Percentiles rank a stretch among this genome's conserved stretches.
phyloP scores from a whole-genome alignment of 2,113 vertebrate species.

The Microcebus lehilahytsara region DNA sequence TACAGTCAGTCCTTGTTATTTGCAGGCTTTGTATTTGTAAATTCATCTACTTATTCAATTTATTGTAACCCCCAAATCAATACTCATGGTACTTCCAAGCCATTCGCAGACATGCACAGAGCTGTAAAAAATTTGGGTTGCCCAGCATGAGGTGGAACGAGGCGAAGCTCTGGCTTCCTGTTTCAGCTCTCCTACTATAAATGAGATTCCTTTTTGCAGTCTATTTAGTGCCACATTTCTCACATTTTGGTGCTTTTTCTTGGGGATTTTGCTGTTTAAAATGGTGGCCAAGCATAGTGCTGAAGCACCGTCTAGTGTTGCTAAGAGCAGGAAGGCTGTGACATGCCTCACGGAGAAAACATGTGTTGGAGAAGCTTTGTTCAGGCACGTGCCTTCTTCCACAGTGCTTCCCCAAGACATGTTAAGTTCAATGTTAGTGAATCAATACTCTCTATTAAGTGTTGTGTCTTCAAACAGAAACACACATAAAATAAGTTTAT shows the following conservation, averaged over 20 bases:
- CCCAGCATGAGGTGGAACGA: background rate
- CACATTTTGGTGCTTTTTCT: background rate
- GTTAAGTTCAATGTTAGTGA: background rate
- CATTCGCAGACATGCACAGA: background rate
- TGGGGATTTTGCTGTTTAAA: background rate
- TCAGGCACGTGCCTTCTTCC: background rate
- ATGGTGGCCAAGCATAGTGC: background rate
- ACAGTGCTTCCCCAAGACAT: background rate
- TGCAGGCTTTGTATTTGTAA: background rate
- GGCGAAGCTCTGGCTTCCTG: background rate
- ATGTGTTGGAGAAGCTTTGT: background rate
- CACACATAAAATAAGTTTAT: background rate
- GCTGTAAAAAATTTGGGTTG: background rate
- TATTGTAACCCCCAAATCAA: background rate
- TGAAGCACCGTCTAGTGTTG: background rate
- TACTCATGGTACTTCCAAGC: background rate
- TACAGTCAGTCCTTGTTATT: background rate
- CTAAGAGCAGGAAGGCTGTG: background rate
- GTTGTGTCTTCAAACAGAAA: background rate
- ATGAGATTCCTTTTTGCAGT: background rate
- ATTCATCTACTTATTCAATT: background rate
- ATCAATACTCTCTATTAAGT: background rate
- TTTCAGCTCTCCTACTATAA: background rate
- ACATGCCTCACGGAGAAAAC: background rate
- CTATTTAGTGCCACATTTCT: background rate